phyloP scores from a whole-genome alignment of 2,888 invertebrate species.

The Aradus depressus region DNA sequence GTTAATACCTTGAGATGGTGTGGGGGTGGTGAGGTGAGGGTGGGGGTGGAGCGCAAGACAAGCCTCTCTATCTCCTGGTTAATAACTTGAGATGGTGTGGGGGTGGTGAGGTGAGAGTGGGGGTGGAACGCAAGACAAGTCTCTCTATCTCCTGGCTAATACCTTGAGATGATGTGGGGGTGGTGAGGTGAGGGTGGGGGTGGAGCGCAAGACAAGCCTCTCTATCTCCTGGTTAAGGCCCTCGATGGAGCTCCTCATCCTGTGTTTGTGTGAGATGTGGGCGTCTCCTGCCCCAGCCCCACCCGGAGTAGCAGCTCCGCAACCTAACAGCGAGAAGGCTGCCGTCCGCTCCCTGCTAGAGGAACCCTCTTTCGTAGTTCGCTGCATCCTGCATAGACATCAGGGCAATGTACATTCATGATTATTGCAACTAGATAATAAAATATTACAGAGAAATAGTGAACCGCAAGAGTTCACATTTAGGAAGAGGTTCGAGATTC shows the following conservation, averaged over 20 bases:
- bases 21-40: neutral
- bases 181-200: slow-evolving; percentile 29
- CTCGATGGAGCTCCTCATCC: slow-evolving; percentile 73
- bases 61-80: slow-evolving; percentile 55
- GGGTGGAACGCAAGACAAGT: slow-evolving; percentile 45
- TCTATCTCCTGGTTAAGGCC: slow-evolving; percentile 81
- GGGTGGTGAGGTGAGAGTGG: no score
- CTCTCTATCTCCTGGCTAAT: slow-evolving; percentile 78
- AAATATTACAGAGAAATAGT: no score
- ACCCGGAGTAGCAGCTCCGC: neutral
- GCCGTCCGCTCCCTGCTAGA: slow-evolving; percentile 40
- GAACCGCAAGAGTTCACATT: no score
- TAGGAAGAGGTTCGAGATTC: no score
- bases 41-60: slow-evolving; percentile 11
- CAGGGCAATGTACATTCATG: no score
- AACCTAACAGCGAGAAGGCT: slow-evolving; percentile 37
- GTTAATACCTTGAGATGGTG: no score
- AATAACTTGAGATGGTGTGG: no score
- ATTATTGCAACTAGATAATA: no score
- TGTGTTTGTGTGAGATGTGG: slow-evolving; percentile 41
- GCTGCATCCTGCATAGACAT: slow-evolving; percentile 12
- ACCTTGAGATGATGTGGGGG: no score
- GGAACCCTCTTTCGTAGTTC: slow-evolving; percentile 42
- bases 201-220: slow-evolving; percentile 49
- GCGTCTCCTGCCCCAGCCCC: slow-evolving; percentile 17